phyloP scores from a whole-genome alignment of 2,113 vertebrate species.

The Coptodon rendalli region DNA sequence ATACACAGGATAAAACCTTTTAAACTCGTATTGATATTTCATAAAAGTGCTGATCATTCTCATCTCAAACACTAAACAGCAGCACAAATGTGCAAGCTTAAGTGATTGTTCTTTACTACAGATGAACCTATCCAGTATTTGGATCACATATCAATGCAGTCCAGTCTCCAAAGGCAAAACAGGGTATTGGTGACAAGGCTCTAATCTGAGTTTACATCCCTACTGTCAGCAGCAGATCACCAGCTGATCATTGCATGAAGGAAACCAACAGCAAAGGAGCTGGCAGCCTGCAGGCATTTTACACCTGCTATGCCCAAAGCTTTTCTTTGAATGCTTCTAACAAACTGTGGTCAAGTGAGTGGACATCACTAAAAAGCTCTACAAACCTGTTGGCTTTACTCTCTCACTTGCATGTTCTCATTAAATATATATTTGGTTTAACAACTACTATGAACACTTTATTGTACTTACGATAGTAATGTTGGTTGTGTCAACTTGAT shows the following conservation, averaged over 20 bases:
- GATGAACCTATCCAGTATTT: not conserved
- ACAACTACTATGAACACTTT: accelerated
- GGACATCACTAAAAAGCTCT: not conserved
- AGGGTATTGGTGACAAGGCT: accelerated
- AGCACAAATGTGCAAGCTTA: not conserved
- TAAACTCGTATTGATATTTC: not conserved
- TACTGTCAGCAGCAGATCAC: not conserved
- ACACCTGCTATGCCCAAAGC: not conserved
- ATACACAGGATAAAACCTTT: not conserved
- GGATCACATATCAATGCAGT: not conserved
- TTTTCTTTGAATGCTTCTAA: not conserved
- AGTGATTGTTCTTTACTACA: not conserved
- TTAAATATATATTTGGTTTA: not conserved
- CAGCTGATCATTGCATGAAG: not conserved
- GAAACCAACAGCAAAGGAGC: not conserved
- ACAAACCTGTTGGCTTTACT: not conserved
- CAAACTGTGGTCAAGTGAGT: not conserved
- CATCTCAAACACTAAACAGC: not conserved
- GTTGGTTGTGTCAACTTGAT: not conserved
- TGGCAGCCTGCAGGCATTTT: accelerated
- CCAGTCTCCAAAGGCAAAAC: accelerated
- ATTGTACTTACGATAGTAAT: accelerated
- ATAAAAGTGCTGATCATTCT: too few species aligned
- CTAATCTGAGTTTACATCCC: accelerated
- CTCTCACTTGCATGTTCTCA: not conserved